Evolutionary conservation across 2,888 invertebrate species (phyloP).

Genomic region (Eupsilia transversa): DNA sequence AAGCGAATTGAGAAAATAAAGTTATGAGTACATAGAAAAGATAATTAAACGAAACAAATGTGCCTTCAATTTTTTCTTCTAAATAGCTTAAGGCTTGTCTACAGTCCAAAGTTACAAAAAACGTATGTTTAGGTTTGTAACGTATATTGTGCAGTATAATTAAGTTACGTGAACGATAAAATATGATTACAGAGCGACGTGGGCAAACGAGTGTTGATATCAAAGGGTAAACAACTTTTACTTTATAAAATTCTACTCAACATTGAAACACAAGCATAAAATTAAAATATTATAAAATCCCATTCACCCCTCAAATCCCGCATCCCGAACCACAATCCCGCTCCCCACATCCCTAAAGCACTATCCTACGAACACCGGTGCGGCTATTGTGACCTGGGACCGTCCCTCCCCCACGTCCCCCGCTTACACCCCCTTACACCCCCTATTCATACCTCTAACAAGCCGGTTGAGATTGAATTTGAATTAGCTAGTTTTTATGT

Average conservation of each 20-base stretch:
- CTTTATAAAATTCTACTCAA: background rate
- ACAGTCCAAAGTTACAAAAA: background rate
- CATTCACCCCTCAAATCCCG: constrained; percentile 19
- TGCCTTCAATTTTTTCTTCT: background rate
- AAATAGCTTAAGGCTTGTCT: background rate
- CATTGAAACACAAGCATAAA: background rate
- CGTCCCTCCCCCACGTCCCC: constrained; percentile 18
- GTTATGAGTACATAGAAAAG: background rate
- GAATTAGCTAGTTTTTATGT: constrained; percentile 67
- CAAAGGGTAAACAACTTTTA: background rate
- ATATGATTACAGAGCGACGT: background rate
- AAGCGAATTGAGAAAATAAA: background rate
- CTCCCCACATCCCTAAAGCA: constrained; percentile 52
- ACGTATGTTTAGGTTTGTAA: background rate
- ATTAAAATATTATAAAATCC: background rate
- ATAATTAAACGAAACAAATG: background rate
- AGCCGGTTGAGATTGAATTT: constrained; percentile 69
- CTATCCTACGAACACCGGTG: constrained; percentile 59
- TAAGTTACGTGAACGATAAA: background rate
- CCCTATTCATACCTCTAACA: constrained; percentile 65
- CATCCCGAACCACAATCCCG: constrained; percentile 21
- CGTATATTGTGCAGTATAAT: background rate
- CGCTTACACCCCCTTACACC: constrained; percentile 10
- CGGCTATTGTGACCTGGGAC: constrained; percentile 66
- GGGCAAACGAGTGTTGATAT: background rate